A percentile compares a stretch with the other conserved stretches of the same genome.
phyloP scores from a whole-genome alignment of 2,113 vertebrate genomes.

The Chinchilla lanigera region DNA sequence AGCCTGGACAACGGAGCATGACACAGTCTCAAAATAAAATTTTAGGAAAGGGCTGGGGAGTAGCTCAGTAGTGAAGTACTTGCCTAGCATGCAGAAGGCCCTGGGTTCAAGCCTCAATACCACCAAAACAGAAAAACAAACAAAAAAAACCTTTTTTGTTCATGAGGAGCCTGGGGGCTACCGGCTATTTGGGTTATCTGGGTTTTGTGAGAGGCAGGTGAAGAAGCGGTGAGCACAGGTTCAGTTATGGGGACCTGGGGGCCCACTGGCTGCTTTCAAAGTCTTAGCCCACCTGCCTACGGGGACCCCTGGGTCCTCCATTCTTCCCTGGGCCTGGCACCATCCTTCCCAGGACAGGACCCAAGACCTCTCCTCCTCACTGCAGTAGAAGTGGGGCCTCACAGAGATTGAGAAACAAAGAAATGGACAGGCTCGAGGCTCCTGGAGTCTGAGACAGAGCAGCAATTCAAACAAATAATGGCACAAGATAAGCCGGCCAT shows the following conservation, averaged over 20 bases:
- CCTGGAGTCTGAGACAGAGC: not conserved
- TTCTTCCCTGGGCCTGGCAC: not conserved
- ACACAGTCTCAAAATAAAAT: not conserved
- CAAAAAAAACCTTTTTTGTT: not conserved
- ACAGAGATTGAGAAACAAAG: not conserved
- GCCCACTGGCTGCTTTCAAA: not conserved
- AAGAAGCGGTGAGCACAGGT: not conserved
- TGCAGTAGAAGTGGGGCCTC: not conserved
- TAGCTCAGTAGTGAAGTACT: not conserved
- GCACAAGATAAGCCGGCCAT: not conserved
- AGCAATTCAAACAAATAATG: not conserved
- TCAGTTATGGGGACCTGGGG: not conserved
- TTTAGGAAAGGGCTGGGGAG: not conserved
- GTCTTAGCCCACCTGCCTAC: not conserved
- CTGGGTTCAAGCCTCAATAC: not conserved
- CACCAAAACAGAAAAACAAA: not conserved
- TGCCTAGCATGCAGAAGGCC: not conserved
- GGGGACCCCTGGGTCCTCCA: not conserved
- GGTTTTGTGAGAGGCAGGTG: not conserved
- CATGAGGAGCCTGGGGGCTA: not conserved
- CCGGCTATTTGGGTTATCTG: not conserved
- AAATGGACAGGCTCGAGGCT: not conserved
- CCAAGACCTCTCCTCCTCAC: not conserved
- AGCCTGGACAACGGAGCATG: not conserved
- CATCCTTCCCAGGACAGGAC: not conserved